Conservation (phyloP, 2,888 invertebrate species). For the Leptinotarsa tumamoca region DNA sequence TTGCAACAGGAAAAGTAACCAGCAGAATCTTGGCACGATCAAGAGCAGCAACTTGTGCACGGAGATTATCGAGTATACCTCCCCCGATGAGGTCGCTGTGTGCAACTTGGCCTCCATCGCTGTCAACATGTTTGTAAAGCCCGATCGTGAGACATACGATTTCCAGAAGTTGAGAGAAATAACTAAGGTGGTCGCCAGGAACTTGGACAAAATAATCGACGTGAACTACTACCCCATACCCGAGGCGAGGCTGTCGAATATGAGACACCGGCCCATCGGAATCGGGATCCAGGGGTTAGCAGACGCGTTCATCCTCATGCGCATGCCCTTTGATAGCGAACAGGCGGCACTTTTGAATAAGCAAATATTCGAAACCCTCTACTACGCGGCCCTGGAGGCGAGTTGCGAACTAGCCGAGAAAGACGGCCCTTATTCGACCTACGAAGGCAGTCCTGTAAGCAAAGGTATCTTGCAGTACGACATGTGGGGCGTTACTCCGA, state of each 20-base stretch:
- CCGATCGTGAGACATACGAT: slow-evolving; percentile 82
- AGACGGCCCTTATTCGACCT: slow-evolving; percentile 90
- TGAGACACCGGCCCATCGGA: slow-evolving; percentile 86
- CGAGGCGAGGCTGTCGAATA: slow-evolving; percentile 90
- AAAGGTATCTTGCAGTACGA: slow-evolving; percentile 91
- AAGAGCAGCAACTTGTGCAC: slow-evolving; percentile 91
- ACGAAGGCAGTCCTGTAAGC: slow-evolving; percentile 88
- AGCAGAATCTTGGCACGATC: slow-evolving; percentile 97
- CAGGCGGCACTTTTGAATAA: slow-evolving; percentile 88
- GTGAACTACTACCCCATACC: slow-evolving; percentile 94
- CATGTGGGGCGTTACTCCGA: slow-evolving; percentile 94
- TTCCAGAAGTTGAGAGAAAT: slow-evolving; percentile 89
- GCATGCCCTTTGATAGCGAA: slow-evolving; percentile 91
- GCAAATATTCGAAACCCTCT: slow-evolving; percentile 97
- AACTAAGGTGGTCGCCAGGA: slow-evolving; percentile 87
- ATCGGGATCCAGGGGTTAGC: slow-evolving; percentile 97
- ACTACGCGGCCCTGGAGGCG: slow-evolving; percentile 95
- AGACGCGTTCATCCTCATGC: slow-evolving; percentile 94
- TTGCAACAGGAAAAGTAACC: slow-evolving; percentile 97
- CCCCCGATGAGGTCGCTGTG: slow-evolving; percentile 93
- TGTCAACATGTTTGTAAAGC: slow-evolving; percentile 90
- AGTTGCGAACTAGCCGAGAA: slow-evolving; percentile 93
- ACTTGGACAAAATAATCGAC: slow-evolving; percentile 97
- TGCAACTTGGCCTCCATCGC: slow-evolving; percentile 98
- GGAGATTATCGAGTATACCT: slow-evolving; percentile 95